phyloP scores from a whole-genome alignment of 1,140 invertebrate species.

The Macrotrachela quadricornifera region DNA sequence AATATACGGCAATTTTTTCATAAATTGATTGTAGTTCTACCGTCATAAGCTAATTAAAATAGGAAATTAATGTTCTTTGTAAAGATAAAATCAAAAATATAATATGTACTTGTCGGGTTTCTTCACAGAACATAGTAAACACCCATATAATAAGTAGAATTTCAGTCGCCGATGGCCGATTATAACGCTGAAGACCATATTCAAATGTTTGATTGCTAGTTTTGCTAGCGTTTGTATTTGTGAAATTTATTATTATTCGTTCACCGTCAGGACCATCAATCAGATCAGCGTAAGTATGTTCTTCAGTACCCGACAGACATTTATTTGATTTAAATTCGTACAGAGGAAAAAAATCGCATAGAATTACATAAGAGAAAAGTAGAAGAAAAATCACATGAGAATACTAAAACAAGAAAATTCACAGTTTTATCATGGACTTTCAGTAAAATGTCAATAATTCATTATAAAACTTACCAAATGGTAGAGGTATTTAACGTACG shows the following conservation, averaged over 20 bases:
- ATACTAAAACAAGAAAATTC: conserved; percentile 11
- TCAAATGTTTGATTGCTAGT: too few relatives aligned
- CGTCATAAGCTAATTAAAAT: neutral
- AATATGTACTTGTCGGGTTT: conserved; percentile 10
- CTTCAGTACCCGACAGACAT: too few relatives aligned
- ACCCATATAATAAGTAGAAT: conserved; percentile 9
- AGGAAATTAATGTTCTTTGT: neutral
- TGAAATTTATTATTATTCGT: too few relatives aligned
- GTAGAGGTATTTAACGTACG: too few relatives aligned
- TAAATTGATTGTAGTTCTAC: too few relatives aligned
- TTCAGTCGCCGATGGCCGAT: conserved; percentile 3
- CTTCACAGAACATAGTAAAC: conserved; percentile 10
- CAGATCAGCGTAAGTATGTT: too few relatives aligned
- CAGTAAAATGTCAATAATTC: too few relatives aligned
- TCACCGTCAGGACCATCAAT: too few relatives aligned
- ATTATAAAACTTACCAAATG: too few relatives aligned
- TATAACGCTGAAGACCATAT: neutral
- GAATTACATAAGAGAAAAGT: conserved; percentile 1
- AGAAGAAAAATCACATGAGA: conserved; percentile 28
- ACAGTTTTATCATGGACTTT: too few relatives aligned
- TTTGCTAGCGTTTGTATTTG: too few relatives aligned
- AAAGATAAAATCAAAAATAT: too few relatives aligned
- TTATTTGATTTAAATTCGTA: conserved; percentile 3
- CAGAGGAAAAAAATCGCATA: conserved; percentile 6
- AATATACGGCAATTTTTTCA: neutral